A percentile compares a stretch with the other conserved stretches of the same genome.
These are phyloP conservation scores for Caenorhabditis zanzibari DNA, from an alignment of 2,888 invertebrate species.

Conservation along the genomic window DNA sequence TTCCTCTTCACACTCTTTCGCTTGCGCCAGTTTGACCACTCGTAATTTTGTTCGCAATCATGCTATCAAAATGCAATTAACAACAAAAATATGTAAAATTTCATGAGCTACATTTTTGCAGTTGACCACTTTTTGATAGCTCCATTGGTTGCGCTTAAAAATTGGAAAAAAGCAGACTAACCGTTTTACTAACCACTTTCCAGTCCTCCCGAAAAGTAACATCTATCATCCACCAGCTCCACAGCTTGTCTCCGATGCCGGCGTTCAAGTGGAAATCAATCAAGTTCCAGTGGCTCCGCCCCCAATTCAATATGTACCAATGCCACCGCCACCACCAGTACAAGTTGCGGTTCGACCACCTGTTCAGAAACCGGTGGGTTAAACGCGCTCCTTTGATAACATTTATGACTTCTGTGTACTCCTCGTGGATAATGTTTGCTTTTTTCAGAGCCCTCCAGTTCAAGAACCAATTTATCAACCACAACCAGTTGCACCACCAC, in stretches of 20 bases:
- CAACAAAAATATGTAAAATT: too few relatives aligned
- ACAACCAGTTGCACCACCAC: conserved; percentile 7
- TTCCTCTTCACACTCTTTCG: too few relatives aligned
- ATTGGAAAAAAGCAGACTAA: too few relatives aligned
- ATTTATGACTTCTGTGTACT: too few relatives aligned
- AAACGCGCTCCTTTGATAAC: background rate
- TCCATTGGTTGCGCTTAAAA: too few relatives aligned
- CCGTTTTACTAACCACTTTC: conserved; percentile 4
- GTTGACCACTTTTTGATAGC: too few relatives aligned
- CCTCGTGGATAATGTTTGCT: too few relatives aligned
- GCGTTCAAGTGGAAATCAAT: conserved; percentile 67
- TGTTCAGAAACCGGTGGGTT: conserved; percentile 30
- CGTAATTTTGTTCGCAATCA: too few relatives aligned
- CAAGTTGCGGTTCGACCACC: conserved; percentile 7
- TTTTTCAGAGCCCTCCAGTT: background rate
- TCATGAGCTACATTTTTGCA: too few relatives aligned
- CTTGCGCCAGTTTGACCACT: too few relatives aligned
- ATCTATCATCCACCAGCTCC: conserved; percentile 27
- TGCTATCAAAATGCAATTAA: too few relatives aligned
- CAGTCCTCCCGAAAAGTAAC: conserved; percentile 7
- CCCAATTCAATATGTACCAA: conserved; percentile 44
- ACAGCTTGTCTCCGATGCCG: conserved; percentile 66
- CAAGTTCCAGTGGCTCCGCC: conserved; percentile 38
- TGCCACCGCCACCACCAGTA: conserved; percentile 34
- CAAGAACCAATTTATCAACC: conserved; percentile 44